Evolutionary conservation across 2,113 vertebrate species (phyloP).

Genomic region (Tringa solitaria): DNA sequence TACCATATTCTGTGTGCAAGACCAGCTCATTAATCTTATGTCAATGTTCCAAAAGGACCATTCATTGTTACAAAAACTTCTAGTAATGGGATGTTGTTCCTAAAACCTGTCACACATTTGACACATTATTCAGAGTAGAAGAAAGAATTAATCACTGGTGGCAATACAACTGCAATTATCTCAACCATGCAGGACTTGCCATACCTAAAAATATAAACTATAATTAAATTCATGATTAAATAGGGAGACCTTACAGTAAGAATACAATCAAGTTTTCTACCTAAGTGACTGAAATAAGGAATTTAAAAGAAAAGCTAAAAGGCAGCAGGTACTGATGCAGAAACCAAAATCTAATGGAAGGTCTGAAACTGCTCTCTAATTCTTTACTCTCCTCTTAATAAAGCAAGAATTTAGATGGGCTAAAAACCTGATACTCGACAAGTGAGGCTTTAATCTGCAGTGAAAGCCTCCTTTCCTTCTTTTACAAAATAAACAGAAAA

Average conservation of each 20-base stretch:
- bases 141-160: neutral
- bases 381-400: neutral
- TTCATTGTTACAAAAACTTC: neutral
- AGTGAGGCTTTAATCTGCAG: neutral
- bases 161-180: neutral
- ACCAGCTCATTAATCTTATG: neutral
- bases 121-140: neutral
- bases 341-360: neutral
- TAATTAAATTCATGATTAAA: neutral
- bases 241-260: neutral
- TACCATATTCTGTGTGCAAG: neutral
- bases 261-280: neutral
- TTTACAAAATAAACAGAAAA: neutral
- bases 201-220: neutral
- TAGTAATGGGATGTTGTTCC: neutral
- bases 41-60: neutral
- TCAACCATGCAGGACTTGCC: neutral
- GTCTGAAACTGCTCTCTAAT: neutral
- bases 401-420: neutral
- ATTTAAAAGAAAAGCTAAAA: neutral
- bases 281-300: neutral
- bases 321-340: neutral
- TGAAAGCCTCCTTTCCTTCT: neutral
- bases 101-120: conserved; percentile 6
- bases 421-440: neutral